Base-by-base conservation (phyloP, 2,113 vertebrate genomes). In the Bubalus kerabau region DNA sequence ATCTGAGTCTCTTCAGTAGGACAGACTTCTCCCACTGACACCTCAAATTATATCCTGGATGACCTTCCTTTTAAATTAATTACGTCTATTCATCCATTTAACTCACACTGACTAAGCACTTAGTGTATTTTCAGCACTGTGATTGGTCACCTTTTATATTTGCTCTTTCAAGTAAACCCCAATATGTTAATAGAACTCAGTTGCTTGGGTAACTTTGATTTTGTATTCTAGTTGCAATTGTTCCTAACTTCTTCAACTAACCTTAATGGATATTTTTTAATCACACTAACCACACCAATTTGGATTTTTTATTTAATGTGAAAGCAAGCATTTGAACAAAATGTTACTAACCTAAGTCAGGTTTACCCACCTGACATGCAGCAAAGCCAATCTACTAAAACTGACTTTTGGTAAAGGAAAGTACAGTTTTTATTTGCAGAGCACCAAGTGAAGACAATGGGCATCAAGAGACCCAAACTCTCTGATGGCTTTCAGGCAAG, bases 241-340 rank as follows among this genome's bases (percentile, higher is more conserved):
- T 64, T 89, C 62, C 60, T 57, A 57, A 87, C 43, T 94, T 64
- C 89, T 74, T 83, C 48, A 82, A 48, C 19, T 81, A 88, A 87
- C 52, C 1, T 36, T 67, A 86, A 54, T 67, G 46, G 13, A 19
- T 62, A 86, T 43, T 94, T 92, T 90, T 16, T 0, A 82, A 90
- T 94, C 81, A 54, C 12, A n/a, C 76, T 93, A 81, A 88, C 43
- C 32, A 91, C 24, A 85, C 19, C 43, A 82, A 88, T 52, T 95
- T 83, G n/a, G 87, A 84, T 88, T 95, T 82, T 96, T 97, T 64
- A 92, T 36, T 71, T 80, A 67, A 96, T 76, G 10, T 10, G 94
- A 90, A 97, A 94, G 3, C 32, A 54, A 17, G 32, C 82, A 94
- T 81, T 86, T 96, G 26, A 85, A 81, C 56, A 89, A 21, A 59